phyloP scores from a whole-genome alignment of 2,888 invertebrate species.

The Hyppa rectilinea region DNA sequence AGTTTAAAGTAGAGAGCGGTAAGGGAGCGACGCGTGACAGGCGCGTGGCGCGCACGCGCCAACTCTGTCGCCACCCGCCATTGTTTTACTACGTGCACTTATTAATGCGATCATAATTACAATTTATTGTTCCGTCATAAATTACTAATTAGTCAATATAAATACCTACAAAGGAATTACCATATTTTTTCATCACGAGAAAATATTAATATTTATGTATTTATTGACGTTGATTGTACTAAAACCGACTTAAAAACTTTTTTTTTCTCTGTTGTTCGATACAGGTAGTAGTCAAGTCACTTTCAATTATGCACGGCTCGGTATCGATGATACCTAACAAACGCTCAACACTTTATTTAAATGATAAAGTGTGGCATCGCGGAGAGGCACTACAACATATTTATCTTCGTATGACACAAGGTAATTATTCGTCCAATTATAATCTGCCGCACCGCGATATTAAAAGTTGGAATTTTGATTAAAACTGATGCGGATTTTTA shows the following conservation, averaged over 20 bases:
- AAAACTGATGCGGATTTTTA: slow-evolving; percentile 87
- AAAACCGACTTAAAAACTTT: slow-evolving; percentile 7
- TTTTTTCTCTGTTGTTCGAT: slow-evolving; percentile 2
- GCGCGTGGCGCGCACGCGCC: slow-evolving; percentile 76
- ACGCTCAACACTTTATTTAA: slow-evolving; percentile 67
- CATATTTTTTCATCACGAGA: slow-evolving; percentile 5
- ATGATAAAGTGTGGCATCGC: slow-evolving; percentile 73
- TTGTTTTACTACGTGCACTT: slow-evolving; percentile 61
- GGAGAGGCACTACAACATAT: slow-evolving; percentile 70
- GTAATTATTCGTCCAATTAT: slow-evolving; percentile 85
- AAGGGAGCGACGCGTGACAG: slow-evolving; percentile 55
- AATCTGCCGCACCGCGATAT: slow-evolving; percentile 81
- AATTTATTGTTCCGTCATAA: slow-evolving; percentile 48
- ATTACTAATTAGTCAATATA: slow-evolving; percentile 43
- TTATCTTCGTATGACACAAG: slow-evolving; percentile 80
- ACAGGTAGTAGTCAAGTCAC: slow-evolving; percentile 44
- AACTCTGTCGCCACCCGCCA: slow-evolving; percentile 62
- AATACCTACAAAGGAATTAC: slow-evolving; percentile 11
- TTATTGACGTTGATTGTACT: slow-evolving; percentile 10
- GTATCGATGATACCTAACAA: slow-evolving; percentile 32
- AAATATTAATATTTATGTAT: slow-evolving; percentile 27
- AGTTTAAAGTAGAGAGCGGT: slow-evolving; percentile 8
- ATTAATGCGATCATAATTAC: slow-evolving; percentile 50
- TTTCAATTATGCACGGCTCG: slow-evolving; percentile 35
- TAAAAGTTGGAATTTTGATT: slow-evolving; percentile 88